phyloP scores from a whole-genome alignment of 1,140 invertebrate species.

The Steinernema feltiae region DNA sequence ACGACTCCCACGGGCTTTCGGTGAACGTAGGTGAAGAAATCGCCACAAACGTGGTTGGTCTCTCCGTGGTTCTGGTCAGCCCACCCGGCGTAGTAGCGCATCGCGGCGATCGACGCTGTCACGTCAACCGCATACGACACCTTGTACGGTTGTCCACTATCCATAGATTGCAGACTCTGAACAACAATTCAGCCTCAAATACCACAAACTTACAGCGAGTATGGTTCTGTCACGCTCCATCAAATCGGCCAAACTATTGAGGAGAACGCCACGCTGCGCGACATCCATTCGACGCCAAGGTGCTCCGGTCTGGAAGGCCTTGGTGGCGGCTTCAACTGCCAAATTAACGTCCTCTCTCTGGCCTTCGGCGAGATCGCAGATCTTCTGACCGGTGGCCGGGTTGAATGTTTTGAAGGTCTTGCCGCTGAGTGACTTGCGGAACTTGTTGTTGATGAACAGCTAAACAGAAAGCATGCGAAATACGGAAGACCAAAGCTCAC shows the following conservation, averaged over 20 bases:
- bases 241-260: conserved; percentile 68
- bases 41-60: conserved; percentile 73
- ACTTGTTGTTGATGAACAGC: conserved; percentile 89
- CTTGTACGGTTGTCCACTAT: conserved; percentile 78
- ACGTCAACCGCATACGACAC: conserved; percentile 67
- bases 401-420: conserved; percentile 82
- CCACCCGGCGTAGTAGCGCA: conserved; percentile 74
- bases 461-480: conserved; percentile 53
- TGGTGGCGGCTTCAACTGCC: conserved; percentile 66
- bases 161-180: conserved; percentile 75
- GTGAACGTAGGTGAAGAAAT: conserved; percentile 80
- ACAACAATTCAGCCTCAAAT: not conserved
- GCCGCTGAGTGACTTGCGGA: conserved; percentile 73
- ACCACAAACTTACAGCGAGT: conserved; percentile 64
- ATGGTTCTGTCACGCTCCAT: conserved; percentile 69
- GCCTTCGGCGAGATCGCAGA: conserved; percentile 75
- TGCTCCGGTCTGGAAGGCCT: conserved; percentile 70
- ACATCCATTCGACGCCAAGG: conserved; percentile 76
- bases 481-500: not conserved
- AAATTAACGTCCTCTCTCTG: conserved; percentile 62
- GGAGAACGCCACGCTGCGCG: conserved; percentile 61
- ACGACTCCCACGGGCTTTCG: conserved; percentile 95
- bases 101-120: conserved; percentile 63
- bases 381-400: conserved; percentile 72
- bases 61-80: conserved; percentile 83